Evolutionary conservation across 1,140 invertebrate species (phyloP).

Genomic region (Drosophila athabasca): DNA sequence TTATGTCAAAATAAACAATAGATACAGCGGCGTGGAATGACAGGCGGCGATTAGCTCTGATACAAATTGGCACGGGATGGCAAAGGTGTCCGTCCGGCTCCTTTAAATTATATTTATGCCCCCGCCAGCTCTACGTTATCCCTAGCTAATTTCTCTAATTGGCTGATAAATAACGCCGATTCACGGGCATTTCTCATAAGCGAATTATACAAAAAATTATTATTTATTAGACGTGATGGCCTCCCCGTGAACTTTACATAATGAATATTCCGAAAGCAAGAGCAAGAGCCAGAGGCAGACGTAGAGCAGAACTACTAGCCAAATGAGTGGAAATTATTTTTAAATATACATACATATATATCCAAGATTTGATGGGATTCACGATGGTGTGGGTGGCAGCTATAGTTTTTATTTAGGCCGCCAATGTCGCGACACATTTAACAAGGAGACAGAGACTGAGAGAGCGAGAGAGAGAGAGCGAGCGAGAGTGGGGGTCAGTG

Average conservation of each 20-base stretch:
- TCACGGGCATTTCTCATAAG: constrained; percentile 47
- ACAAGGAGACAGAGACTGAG: constrained; percentile 24
- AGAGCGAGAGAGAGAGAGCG: too few relatives aligned
- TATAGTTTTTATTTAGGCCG: constrained; percentile 57
- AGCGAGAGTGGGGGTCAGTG: too few relatives aligned
- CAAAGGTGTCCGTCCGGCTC: constrained; percentile 17
- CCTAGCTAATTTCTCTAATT: constrained; percentile 75
- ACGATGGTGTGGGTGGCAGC: constrained; percentile 40
- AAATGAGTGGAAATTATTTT: constrained; percentile 31
- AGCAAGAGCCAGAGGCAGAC: too few relatives aligned
- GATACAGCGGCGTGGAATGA: constrained; percentile 50
- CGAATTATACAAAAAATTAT: constrained; percentile 43
- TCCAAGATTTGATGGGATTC: constrained; percentile 47
- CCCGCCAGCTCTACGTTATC: constrained; percentile 37
- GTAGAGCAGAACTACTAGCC: not conserved
- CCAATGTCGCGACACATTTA: constrained; percentile 63
- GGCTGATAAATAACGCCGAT: constrained; percentile 66
- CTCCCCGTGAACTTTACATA: constrained; percentile 53
- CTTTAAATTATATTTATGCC: constrained; percentile 37
- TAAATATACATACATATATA: constrained; percentile 25
- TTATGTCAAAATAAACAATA: constrained; percentile 76
- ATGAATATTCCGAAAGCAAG: constrained; percentile 28
- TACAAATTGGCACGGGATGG: constrained; percentile 57
- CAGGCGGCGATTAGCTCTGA: constrained; percentile 60
- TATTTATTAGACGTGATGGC: constrained; percentile 54